phyloP scores from a whole-genome alignment of 2,113 vertebrate species.

The Cyprinodon variegatus region DNA sequence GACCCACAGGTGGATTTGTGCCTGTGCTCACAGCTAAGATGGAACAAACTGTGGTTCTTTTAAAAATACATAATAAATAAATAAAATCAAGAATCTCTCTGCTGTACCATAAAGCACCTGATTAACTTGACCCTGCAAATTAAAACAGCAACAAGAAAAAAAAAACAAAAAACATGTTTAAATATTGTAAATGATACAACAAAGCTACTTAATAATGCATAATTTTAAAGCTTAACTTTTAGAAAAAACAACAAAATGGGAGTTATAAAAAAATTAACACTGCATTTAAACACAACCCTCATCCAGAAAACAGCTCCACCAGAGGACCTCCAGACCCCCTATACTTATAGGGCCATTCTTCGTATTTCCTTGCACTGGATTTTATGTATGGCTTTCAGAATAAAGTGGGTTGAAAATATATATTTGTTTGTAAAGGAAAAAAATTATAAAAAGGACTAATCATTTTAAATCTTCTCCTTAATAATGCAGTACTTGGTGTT shows the following conservation, averaged over 20 bases:
- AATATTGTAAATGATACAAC: background rate
- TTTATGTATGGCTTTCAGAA: background rate
- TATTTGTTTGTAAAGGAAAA: background rate
- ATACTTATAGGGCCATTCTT: no score
- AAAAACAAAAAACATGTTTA: conserved; percentile 15
- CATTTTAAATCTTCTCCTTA: background rate
- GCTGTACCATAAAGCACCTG: conserved; percentile 36
- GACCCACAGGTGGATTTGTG: conserved; percentile 25
- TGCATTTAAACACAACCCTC: no score
- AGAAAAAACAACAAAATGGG: background rate
- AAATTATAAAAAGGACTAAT: background rate
- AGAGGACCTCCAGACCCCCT: no score
- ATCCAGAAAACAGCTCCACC: no score
- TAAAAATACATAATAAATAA: background rate
- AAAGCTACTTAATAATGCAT: background rate
- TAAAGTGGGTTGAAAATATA: no score
- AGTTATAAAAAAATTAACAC: background rate
- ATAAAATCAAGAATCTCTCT: conserved; percentile 40
- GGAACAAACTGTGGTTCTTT: conserved; percentile 35
- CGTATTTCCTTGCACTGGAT: background rate
- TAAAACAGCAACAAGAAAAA: conserved; percentile 17
- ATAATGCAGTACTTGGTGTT: background rate
- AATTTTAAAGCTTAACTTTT: background rate
- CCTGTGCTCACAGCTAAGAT: conserved; percentile 35
- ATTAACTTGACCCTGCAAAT: conserved; percentile 51